These are phyloP conservation scores for Hemaris fuciformis DNA, from an alignment of 2,888 invertebrate genomes.

Conservation along the genomic window DNA sequence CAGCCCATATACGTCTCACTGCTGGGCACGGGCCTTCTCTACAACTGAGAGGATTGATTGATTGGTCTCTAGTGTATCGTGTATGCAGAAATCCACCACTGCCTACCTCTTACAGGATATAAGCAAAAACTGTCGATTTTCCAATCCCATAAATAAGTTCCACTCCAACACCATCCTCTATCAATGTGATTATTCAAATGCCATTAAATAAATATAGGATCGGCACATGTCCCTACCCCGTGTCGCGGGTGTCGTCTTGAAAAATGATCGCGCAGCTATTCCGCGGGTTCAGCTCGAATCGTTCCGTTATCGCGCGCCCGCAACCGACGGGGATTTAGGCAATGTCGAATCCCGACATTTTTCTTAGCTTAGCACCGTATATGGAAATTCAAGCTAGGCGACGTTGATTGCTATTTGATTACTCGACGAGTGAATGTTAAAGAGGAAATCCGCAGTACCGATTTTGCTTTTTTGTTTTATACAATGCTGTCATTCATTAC, in stretches of 20 bases:
- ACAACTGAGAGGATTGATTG: too few species aligned
- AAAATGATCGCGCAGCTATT: not conserved
- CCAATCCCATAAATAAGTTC: not conserved
- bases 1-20: too few species aligned
- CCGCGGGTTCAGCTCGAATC: not conserved
- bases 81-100: too few species aligned
- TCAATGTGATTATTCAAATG: not conserved
- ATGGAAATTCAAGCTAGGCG: slow-evolving; percentile 6
- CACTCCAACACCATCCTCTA: not conserved
- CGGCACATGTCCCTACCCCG: not conserved
- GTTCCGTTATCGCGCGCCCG: not conserved
- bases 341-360: slow-evolving; percentile 5
- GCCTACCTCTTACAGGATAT: too few species aligned
- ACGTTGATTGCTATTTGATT: slow-evolving; percentile 9
- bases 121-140: too few species aligned
- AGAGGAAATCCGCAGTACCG: not conserved
- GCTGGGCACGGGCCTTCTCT: too few species aligned
- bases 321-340: not conserved
- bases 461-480: not conserved
- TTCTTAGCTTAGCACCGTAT: slow-evolving; percentile 7
- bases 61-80: too few species aligned
- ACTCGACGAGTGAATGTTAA: slow-evolving; percentile 1
- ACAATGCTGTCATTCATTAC: not conserved
- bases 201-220: slow-evolving; percentile 9
- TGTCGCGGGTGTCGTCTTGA: not conserved